These are phyloP conservation scores for Dolomedes plantarius DNA, from an alignment of 2,888 invertebrate genomes.

Conservation along the genomic window DNA sequence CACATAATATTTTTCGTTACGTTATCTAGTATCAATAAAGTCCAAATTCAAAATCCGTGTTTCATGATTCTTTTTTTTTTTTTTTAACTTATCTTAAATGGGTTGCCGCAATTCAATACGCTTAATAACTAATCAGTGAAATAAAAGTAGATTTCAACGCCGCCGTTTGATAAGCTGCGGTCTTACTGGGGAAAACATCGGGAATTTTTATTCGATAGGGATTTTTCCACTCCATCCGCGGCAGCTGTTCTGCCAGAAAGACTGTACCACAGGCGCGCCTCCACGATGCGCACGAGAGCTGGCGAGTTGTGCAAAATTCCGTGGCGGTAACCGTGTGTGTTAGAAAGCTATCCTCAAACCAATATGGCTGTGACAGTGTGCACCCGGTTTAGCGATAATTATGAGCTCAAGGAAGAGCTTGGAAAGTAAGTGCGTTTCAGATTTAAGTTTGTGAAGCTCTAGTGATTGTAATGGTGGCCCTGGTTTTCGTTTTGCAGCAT, in stretches of 20 bases:
- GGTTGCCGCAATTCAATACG: not conserved
- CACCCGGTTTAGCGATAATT: constrained; percentile 99
- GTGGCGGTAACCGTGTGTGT: not conserved
- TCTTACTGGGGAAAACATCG: not conserved
- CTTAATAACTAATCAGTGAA: not conserved
- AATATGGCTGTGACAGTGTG: constrained; percentile 79
- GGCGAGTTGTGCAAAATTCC: constrained; percentile 29
- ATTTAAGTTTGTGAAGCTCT: not conserved
- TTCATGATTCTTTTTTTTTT: not conserved
- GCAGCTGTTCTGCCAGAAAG: not conserved
- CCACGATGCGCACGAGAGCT: constrained; percentile 49
- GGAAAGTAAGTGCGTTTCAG: constrained; percentile 89
- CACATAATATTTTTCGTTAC: too few relatives aligned
- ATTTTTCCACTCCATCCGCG: not conserved
- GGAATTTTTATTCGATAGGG: not conserved
- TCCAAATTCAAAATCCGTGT: not conserved
- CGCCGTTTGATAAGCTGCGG: not conserved
- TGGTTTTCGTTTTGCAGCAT: not conserved
- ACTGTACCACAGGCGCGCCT: constrained; percentile 17
- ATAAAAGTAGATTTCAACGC: not conserved
- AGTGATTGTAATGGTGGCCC: not conserved
- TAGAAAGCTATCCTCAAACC: constrained; percentile 26
- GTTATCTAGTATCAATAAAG: too few relatives aligned
- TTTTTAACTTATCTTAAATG: too few relatives aligned
- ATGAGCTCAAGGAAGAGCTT: constrained; percentile 99